Evolutionary conservation across 53 echinoderm and acorn worm species (phyloP), one percentile per base, ranked within the genome.

Genomic region (Crossaster papposus): DNA sequence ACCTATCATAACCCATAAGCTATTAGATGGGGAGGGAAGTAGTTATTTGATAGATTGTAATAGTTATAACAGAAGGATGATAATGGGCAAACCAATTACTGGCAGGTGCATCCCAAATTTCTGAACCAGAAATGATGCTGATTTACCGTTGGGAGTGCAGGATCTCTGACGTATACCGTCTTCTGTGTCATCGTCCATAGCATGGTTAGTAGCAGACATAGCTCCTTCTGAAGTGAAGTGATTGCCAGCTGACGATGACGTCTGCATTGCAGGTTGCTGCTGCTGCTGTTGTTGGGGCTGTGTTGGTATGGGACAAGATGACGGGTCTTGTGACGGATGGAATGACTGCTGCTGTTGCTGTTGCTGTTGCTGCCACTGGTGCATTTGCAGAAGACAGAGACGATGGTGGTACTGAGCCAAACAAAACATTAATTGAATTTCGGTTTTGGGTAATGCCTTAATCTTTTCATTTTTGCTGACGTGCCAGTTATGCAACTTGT

Each of bases 401-500:
- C 93, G 89, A 80, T 91, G 93, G 33, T 95, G 89, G 62, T 95
- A 95, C 95, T 95, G 86, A 12, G 65, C 30, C 17, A 58, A 58
- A 58, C 5, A 44, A 58, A 18, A 58, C 0, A 2, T 58, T 20
- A 2, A 18, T 14, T 18, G 58, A 17, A 58, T 15, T 58, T 20
- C 12, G 12, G 58, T 14, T 58, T 58, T 58, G 58, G 58, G 17
- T 18, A 58, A 11, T 15, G 22, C 17, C 17, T 58, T 58, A 58
- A 58, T 44, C 44, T 44, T 44, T 38, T 44, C 44, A 44, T 44
- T 44, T 44, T 1, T 44, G 44, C 44, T 44, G 6, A 44, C 44
- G 0, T 24, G n/a, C 30, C 1, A 36, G 35, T 13, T 31, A 14
- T 28, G 20, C 23, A 79, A 80, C 35, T 68, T 18, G 18, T 30